These are phyloP conservation scores for Malthinus seriepunctatus DNA, from an alignment of 2,888 invertebrate species.

Conservation along the genomic window DNA sequence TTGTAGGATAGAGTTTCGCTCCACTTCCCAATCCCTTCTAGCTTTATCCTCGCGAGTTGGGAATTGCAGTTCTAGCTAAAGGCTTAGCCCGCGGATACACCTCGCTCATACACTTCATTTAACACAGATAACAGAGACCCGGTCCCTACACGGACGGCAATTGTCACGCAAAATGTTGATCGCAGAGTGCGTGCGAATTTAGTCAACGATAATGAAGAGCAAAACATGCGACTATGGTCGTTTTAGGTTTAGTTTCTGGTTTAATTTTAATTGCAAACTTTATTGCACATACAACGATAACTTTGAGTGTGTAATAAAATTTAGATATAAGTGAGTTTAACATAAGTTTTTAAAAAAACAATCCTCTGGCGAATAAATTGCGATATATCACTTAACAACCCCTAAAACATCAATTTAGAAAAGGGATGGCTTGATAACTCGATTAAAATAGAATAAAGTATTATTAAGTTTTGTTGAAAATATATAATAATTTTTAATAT, in stretches of 20 bases:
- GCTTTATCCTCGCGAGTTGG: conserved; percentile 50
- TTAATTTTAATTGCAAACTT: conserved; percentile 35
- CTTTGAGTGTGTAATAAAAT: no score
- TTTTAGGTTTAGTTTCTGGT: conserved; percentile 43
- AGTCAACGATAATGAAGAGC: conserved; percentile 50
- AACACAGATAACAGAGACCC: conserved; percentile 57
- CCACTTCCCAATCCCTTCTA: conserved; percentile 51
- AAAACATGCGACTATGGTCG: conserved; percentile 45
- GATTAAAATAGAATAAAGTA: no score
- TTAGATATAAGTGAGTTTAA: no score
- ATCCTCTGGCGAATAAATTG: no score
- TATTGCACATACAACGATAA: no score
- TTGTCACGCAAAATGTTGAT: conserved; percentile 47
- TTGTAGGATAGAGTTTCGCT: conserved; percentile 53
- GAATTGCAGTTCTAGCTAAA: conserved; percentile 52
- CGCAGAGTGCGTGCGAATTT: conserved; percentile 53
- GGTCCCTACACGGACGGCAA: conserved; percentile 33
- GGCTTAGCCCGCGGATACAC: conserved; percentile 54
- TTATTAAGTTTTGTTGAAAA: conserved; percentile 17
- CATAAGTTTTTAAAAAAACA: no score
- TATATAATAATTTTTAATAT: conserved; percentile 18
- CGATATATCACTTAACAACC: no score
- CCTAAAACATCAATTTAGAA: no score
- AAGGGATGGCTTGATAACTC: no score
- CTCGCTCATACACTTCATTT: conserved; percentile 55